Conservation (phyloP, 2,888 invertebrate species). For the Taenaris catops region DNA sequence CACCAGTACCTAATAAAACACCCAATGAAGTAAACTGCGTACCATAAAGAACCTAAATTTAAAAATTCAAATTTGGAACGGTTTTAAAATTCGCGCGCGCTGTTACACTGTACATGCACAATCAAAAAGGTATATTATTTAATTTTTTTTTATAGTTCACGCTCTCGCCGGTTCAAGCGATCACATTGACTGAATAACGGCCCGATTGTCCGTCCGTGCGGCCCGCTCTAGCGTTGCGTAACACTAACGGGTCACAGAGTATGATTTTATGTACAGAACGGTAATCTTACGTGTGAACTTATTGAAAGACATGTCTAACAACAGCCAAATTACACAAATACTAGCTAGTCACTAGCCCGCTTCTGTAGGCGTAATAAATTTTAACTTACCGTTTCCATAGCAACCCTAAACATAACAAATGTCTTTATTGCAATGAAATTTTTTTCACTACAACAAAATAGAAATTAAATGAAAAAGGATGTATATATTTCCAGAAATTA, state of each 20-base stretch:
- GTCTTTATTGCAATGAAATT: too few relatives aligned
- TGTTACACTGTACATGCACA: constrained; percentile 33
- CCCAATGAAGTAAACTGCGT: constrained; percentile 12
- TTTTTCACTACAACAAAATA: too few relatives aligned
- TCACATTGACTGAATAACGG: constrained; percentile 42
- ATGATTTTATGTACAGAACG: constrained; percentile 51
- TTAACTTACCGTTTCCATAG: too few relatives aligned
- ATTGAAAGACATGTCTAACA: constrained; percentile 14
- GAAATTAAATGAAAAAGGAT: too few relatives aligned
- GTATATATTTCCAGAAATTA: too few relatives aligned
- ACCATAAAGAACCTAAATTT: constrained; percentile 6
- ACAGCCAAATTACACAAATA: too few relatives aligned
- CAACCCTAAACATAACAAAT: too few relatives aligned
- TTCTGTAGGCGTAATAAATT: too few relatives aligned
- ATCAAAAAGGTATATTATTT: constrained; percentile 31
- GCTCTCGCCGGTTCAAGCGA: constrained; percentile 47
- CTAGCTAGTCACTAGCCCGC: too few relatives aligned
- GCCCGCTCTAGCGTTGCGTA: constrained; percentile 64
- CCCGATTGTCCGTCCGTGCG: constrained; percentile 47
- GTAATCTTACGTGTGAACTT: constrained; percentile 23
- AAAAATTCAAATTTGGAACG: constrained; percentile 1
- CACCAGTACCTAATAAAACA: constrained; percentile 35
- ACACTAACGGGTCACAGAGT: constrained; percentile 72
- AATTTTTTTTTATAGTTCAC: constrained; percentile 37
- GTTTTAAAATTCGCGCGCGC: constrained; percentile 29